Base-by-base conservation (phyloP, 1,140 invertebrate species). In the Sipha flava region DNA sequence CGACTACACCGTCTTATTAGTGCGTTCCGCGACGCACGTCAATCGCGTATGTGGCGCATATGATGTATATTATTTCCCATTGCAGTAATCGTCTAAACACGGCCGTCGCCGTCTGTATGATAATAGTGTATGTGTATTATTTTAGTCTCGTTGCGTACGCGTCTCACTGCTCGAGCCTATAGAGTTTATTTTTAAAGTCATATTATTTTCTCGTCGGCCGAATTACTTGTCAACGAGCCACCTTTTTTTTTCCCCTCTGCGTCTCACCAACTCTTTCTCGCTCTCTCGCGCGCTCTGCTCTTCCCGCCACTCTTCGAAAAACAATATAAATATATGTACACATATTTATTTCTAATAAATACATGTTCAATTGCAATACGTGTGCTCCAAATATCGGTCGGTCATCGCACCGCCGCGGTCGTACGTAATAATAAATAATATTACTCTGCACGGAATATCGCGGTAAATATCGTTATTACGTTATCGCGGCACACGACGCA, bases 221-320 rank as follows among this genome's bases (percentile, higher is more conserved):
- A 66, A 66, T 66, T 43, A 66, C 64, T 66, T 66, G 64, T 66
- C 64, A 66, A 43, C 37, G 64, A 66, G 40, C 64, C 64, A 66
- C 64, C 34, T 26, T 43, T 66, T 43, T 26, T 43, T 40, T 12
- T 29, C 23, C n/a, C 5, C 21, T 66, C 64, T 37, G n/a, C n/a
- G 10, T 37, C 34, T 40, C 14, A 29, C 18, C 57, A 31, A 16
- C 18, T 59, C n/a, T n/a, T n/a, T n/a, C n/a, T n/a, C n/a, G n/a
- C n/a, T n/a, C n/a, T n/a, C n/a, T n/a, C n/a, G n/a, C n/a, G n/a
- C n/a, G n/a, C n/a, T n/a, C n/a, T n/a, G n/a, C n/a, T n/a, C n/a
- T n/a, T n/a, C n/a, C n/a, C n/a, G n/a, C n/a, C n/a, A n/a, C n/a
- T n/a, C n/a, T n/a, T n/a, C n/a, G n/a, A n/a, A n/a, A n/a, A n/a